Evolutionary conservation across 2,888 invertebrate species (phyloP), one percentile per base, ranked within the genome.

Genomic region (Adelognathus sp.): DNA sequence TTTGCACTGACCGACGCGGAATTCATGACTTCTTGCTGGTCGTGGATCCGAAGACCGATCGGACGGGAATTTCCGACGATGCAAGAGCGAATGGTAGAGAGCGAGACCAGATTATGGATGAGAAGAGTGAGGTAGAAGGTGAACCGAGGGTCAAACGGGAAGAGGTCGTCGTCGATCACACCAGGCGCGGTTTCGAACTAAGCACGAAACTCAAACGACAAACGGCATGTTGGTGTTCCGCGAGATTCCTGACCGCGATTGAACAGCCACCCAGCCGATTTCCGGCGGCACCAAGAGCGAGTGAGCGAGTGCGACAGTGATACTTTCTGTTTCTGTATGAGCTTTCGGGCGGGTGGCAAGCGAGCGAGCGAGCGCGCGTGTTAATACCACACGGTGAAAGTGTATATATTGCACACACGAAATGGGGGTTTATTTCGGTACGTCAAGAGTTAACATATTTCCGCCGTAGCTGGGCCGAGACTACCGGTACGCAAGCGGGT

Each of bases 401-500:
- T n/a, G n/a, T 75, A 66, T 78, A 78, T 54, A 46, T 71, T 75
- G 60, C 74, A 29, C 69, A 74, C 75, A 75, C 75, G 70, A 79
- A 75, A 71, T 54, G 64, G 67, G 33, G n/a, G n/a, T n/a, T 76
- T 79, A 79, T 79, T 79, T 79, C 75, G 70, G 79, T 79, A 69
- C 79, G 75, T 75, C 79, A 71, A 79, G 78, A 79, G 79, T 79
- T 71, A 71, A 75, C 54, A 79, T 75, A 79, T 70, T 79, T 79
- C 75, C 60, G 75, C 64, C 74, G 69, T 63, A 56, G 58, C 58
- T 33, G 46, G 21, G 50, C 52, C 52, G 52, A 66, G 66, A 66
- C 66, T 66, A 52, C 14, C 50, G 52, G 3, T n/a, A 11, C n/a
- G 50, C 11, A 21, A 21, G 50, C 21, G 21, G 11, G 46, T 3